Base-by-base conservation (phyloP, 2,113 vertebrate genomes). In the Bujurquina vittata region DNA sequence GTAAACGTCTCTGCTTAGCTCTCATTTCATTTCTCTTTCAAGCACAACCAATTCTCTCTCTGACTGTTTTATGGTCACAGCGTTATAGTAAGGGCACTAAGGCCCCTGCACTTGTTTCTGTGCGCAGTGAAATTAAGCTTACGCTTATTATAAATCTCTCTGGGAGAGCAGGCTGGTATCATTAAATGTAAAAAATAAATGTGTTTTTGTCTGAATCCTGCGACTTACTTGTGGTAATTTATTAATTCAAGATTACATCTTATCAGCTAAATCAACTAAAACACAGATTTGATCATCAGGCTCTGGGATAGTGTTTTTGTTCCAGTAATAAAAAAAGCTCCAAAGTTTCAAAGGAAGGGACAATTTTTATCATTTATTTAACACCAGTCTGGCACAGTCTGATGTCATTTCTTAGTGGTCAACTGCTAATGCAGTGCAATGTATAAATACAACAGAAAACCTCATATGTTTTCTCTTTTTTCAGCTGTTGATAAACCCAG, bases 21-120 rank as follows among this genome's bases (percentile, higher is more conserved):
- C 31, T 81, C 2, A 33, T 75, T 86, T 80, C 2, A 77, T 88
- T 92, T 83, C 46, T 77, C 31, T 79, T 63, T 77, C 12, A 72
- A 59, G 69, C 40, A 59, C 56, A 35, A 49, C 6, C 43, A 83
- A 14, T 77, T 80, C 52, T 79, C 46, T 49, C 29, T 17, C 10
- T 43, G 20, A 18, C 52, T 58, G 29, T 75, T 88, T 83, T 79
- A 75, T 80, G 67, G 37, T 56, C 57, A 35, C 33, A 29, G 22
- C 7, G 1, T 78, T 55, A 65, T 63, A 83, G n/a, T 77, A 60
- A 77, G 56, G 81, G 61, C 59, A 82, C 49, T 26, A 7, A 80
- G 75, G 49, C 46, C 17, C 4, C 7, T 1, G 61, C 33, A 52
- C 20, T 65, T 73, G 58, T 49, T 81, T 69, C 78, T 26, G 4